Percentiles rank a stretch among this genome's conserved stretches.
Conservation (phyloP, 2,113 vertebrate genomes). For the Pycnonotus jocosus region DNA sequence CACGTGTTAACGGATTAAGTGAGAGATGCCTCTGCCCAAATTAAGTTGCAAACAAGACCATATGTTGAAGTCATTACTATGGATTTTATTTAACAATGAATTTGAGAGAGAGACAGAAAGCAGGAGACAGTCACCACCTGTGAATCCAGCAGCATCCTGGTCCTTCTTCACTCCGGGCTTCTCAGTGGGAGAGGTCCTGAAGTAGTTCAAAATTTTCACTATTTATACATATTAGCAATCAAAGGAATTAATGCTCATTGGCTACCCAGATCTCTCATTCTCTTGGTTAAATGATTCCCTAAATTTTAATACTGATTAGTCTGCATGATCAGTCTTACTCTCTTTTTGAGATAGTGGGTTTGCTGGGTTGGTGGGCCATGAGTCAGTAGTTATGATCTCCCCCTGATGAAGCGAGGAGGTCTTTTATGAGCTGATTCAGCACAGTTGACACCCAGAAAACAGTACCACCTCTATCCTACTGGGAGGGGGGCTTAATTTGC, state of each 20-base stretch:
- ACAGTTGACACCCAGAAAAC: not conserved
- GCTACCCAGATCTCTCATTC: not conserved
- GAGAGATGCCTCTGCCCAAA: not conserved
- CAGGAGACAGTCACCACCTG: not conserved
- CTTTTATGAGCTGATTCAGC: not conserved
- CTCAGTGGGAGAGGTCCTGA: not conserved
- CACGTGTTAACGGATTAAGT: not conserved
- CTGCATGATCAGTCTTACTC: not conserved
- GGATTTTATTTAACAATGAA: not conserved
- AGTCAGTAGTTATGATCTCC: fast-evolving
- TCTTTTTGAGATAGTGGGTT: not conserved
- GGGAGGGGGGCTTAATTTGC: not conserved
- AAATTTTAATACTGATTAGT: not conserved
- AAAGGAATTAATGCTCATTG: not conserved
- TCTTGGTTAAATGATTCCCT: not conserved
- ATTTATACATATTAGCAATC: not conserved
- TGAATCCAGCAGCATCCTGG: not conserved
- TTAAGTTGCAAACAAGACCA: not conserved
- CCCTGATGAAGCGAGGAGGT: not conserved
- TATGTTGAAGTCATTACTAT: not conserved
- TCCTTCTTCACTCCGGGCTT: not conserved
- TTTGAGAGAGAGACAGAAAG: not conserved
- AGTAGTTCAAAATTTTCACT: not conserved
- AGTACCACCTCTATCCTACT: not conserved
- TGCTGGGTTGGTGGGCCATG: not conserved